phyloP scores from a whole-genome alignment of 1,140 invertebrate genomes.

The Drosophila sechellia region DNA sequence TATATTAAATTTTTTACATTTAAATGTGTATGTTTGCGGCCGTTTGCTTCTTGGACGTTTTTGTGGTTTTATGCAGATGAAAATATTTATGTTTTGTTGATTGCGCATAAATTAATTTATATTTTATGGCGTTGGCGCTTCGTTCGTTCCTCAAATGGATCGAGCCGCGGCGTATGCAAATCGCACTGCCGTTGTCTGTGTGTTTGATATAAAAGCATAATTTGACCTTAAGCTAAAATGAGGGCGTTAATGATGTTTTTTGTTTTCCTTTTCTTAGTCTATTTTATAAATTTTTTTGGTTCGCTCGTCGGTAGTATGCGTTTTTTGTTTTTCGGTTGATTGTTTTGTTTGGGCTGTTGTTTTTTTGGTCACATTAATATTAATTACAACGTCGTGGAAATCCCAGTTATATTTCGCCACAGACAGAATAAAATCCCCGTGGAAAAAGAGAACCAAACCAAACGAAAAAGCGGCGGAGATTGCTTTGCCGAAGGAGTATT shows the following conservation, averaged over 20 bases:
- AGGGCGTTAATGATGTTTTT: slow-evolving; percentile 82
- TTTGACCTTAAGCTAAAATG: slow-evolving; percentile 82
- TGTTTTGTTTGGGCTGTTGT: slow-evolving; percentile 58
- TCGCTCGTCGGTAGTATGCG: slow-evolving; percentile 31
- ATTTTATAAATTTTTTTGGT: slow-evolving; percentile 55
- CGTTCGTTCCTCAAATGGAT: slow-evolving; percentile 78
- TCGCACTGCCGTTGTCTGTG: slow-evolving; percentile 37
- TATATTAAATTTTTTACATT: slow-evolving; percentile 65
- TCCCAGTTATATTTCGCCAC: slow-evolving; percentile 24
- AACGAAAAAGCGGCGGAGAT: slow-evolving; percentile 18
- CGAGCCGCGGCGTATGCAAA: slow-evolving; percentile 66
- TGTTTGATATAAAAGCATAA: slow-evolving; percentile 77
- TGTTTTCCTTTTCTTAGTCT: slow-evolving; percentile 59
- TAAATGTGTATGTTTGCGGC: slow-evolving; percentile 65
- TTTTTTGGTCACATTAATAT: slow-evolving; percentile 73
- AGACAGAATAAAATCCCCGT: slow-evolving; percentile 21
- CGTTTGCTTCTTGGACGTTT: slow-evolving; percentile 72
- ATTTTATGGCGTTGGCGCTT: slow-evolving; percentile 82
- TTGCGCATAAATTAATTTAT: slow-evolving; percentile 84
- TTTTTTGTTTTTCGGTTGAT: slow-evolving; percentile 24
- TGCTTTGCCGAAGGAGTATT: slow-evolving; percentile 21
- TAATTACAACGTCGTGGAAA: slow-evolving; percentile 68
- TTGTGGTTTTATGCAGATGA: slow-evolving; percentile 81
- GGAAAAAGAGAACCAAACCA: slow-evolving; percentile 24
- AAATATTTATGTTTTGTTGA: slow-evolving; percentile 84